Conservation (phyloP, 1,140 invertebrate genomes). For the Caenorhabditis elegans region WBcel235 BX284603.4:6584501-6585000, state of each 20-base stretch:
- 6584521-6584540: conserved; percentile 79
- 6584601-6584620: too few species aligned
- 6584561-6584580: too few species aligned
- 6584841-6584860: conserved; percentile 84
- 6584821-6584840: conserved; percentile 90
- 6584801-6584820: conserved; percentile 86
- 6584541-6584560: too few species aligned
- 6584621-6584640: too few species aligned
- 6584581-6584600: too few species aligned
- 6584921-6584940: conserved; percentile 82
- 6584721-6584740: conserved; percentile 86
- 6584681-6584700: background rate
- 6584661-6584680: too few species aligned
- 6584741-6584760: conserved; percentile 82
- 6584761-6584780: conserved; percentile 86
- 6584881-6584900: conserved; percentile 85
- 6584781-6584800: conserved; percentile 77
- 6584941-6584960: conserved; percentile 61
- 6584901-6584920: conserved; percentile 85
- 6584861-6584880: conserved; percentile 83
- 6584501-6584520: conserved; percentile 73
- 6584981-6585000: conserved; percentile 72
- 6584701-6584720: conserved; percentile 80
- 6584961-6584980: background rate
- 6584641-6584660: too few species aligned